phyloP scores from a whole-genome alignment of 2,888 invertebrate genomes.

The Athalia circularis region DNA sequence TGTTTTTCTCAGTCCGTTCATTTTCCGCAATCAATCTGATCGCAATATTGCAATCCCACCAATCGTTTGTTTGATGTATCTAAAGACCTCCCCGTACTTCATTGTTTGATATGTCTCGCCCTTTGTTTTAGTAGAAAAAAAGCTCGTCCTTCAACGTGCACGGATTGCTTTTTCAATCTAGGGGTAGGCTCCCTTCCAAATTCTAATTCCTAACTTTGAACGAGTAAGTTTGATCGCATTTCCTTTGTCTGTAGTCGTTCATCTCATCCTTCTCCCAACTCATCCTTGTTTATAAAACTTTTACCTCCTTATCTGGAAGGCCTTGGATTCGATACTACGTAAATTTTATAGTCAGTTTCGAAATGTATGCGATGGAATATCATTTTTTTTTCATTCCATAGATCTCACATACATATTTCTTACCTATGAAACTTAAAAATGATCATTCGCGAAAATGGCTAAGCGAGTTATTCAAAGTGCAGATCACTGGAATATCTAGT shows the following conservation, averaged over 20 bases:
- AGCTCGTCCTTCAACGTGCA: neutral
- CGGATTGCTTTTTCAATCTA: constrained; percentile 21
- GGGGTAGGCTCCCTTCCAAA: constrained; percentile 3
- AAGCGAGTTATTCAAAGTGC: neutral
- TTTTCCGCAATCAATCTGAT: neutral
- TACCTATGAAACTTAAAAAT: no score
- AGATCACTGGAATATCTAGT: neutral
- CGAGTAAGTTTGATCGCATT: constrained; percentile 34
- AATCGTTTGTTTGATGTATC: constrained; percentile 12
- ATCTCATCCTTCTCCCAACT: neutral
- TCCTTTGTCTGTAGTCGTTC: constrained; percentile 13
- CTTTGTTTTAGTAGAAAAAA: constrained; percentile 5
- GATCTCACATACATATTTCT: neutral
- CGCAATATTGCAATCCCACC: constrained; percentile 7
- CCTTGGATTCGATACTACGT: neutral
- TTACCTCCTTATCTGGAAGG: constrained; percentile 5
- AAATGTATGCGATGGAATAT: no score
- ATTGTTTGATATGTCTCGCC: neutral
- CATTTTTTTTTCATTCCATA: neutral
- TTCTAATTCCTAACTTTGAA: constrained; percentile 31
- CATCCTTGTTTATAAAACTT: constrained; percentile 26
- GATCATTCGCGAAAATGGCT: neutral
- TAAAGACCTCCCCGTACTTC: constrained; percentile 4
- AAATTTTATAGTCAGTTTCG: neutral
- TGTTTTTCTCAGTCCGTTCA: neutral